phyloP scores from a whole-genome alignment of 2,888 invertebrate species.

The Drosophila koepferae region DNA sequence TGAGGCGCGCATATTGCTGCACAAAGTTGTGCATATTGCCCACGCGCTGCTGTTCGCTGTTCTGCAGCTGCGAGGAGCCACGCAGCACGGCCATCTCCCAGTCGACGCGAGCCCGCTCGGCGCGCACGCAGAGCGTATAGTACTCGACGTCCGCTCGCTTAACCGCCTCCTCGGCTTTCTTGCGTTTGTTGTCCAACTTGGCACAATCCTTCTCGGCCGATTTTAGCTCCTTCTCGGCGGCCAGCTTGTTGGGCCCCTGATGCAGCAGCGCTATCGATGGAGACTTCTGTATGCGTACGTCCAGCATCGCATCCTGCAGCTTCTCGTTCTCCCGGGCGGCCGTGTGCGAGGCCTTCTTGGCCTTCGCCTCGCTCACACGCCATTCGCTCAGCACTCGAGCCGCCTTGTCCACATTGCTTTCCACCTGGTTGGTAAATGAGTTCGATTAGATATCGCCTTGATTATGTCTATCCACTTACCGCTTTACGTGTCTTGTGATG shows the following conservation, averaged over 20 bases:
- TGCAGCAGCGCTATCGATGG: constrained; percentile 84
- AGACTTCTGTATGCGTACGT: constrained; percentile 86
- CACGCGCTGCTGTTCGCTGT: constrained; percentile 95
- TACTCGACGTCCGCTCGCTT: constrained; percentile 97
- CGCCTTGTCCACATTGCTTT: constrained; percentile 93
- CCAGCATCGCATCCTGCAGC: constrained; percentile 91
- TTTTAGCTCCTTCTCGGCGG: constrained; percentile 85
- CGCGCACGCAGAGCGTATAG: constrained; percentile 95
- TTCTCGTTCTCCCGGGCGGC: constrained; percentile 96
- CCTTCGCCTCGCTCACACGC: constrained; percentile 94
- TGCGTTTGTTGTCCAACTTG: constrained; percentile 94
- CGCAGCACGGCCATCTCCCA: constrained; percentile 96
- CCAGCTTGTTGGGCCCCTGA: constrained; percentile 83
- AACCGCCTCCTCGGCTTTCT: constrained; percentile 95
- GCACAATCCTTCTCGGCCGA: constrained; percentile 88
- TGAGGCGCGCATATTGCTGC: constrained; percentile 88
- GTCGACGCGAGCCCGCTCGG: constrained; percentile 95
- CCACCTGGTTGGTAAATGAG: constrained; percentile 86
- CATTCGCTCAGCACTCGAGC: constrained; percentile 93
- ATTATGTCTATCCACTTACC: constrained; percentile 84
- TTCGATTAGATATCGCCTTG: not conserved
- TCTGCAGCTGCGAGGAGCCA: constrained; percentile 94
- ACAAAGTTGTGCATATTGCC: constrained; percentile 91
- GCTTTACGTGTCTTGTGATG: constrained; percentile 90
- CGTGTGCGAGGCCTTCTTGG: constrained; percentile 94